phyloP scores from a whole-genome alignment of 2,113 vertebrate species.

The Procavia capensis region DNA sequence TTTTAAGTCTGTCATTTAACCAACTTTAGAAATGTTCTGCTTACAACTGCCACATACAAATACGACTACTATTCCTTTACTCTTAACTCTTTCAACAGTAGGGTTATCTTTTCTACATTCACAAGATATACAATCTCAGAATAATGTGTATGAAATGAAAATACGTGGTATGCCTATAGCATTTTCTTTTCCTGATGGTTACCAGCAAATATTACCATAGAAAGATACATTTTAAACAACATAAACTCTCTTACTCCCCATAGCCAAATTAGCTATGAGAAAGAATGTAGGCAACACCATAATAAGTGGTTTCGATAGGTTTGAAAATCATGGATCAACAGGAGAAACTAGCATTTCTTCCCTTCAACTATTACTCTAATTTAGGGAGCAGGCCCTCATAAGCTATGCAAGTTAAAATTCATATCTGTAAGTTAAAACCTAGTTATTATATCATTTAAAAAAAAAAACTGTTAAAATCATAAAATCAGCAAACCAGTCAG shows the following conservation, averaged over 20 bases:
- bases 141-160: not conserved
- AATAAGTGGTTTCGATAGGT: not conserved
- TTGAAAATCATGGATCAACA: not conserved
- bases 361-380: constrained; percentile 7
- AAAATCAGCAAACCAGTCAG: too few species aligned
- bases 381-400: not conserved
- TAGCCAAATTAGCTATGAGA: not conserved
- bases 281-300: not conserved
- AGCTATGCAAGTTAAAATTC: not conserved
- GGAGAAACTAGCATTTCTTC: not conserved
- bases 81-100: not conserved
- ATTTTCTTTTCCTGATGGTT: not conserved
- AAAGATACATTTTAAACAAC: not conserved
- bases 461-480: too few species aligned
- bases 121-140: not conserved
- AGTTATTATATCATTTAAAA: not conserved
- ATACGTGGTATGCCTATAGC: not conserved
- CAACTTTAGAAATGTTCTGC: not conserved
- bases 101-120: not conserved
- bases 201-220: not conserved
- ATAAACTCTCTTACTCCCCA: not conserved
- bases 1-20: not conserved
- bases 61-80: not conserved
- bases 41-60: not conserved
- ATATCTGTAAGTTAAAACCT: not conserved